These are phyloP conservation scores for Aethes cnicana DNA, from an alignment of 2,888 invertebrate genomes.

Conservation along the genomic window DNA sequence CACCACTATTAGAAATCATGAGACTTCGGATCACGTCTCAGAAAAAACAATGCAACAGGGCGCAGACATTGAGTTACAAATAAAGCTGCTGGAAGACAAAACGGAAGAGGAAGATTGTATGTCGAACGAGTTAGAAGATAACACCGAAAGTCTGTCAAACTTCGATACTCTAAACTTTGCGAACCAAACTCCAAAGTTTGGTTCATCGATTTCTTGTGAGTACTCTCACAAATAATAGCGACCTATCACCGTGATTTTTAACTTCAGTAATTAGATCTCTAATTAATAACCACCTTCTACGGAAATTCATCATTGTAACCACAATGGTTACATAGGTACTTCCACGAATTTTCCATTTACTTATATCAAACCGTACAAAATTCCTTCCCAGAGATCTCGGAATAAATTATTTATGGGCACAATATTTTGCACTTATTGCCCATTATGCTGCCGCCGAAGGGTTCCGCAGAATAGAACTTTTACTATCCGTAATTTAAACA, in stretches of 20 bases:
- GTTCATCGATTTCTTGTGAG: no score
- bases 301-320: no score
- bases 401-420: conserved; percentile 30
- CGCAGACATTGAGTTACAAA: not conserved
- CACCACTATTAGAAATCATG: not conserved
- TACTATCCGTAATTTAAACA: conserved; percentile 32
- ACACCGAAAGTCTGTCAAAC: no score
- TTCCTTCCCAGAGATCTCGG: conserved; percentile 2
- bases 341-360: not conserved
- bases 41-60: not conserved
- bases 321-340: not conserved
- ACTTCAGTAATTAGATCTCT: no score
- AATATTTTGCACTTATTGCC: conserved; percentile 34
- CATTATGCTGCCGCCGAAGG: conserved; percentile 28
- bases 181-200: no score
- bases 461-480: conserved; percentile 25
- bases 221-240: no score
- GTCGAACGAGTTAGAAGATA: not conserved
- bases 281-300: no score
- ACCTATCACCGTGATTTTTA: not conserved
- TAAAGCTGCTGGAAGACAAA: not conserved
- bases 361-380: not conserved
- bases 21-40: not conserved
- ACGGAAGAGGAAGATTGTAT: not conserved
- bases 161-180: no score